phyloP scores from a whole-genome alignment of 2,113 vertebrate genomes.

The Ciconia stormi region DNA sequence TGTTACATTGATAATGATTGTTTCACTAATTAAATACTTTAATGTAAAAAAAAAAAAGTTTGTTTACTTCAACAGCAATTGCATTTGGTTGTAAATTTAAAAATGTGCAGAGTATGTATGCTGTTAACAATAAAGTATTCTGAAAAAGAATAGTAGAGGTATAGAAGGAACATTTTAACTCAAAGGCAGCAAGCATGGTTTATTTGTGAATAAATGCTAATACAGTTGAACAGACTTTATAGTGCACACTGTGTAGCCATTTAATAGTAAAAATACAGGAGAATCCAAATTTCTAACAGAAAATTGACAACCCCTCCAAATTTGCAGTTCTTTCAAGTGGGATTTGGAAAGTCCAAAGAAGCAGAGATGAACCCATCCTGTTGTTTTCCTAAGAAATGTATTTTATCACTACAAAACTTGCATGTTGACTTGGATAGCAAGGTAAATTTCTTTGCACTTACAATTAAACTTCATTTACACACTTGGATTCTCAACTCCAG shows the following conservation, averaged over 20 bases:
- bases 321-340: neutral
- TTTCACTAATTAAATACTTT: conserved; percentile 80
- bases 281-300: neutral
- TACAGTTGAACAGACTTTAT: neutral
- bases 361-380: neutral
- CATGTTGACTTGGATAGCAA: neutral
- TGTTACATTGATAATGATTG: conserved; percentile 79
- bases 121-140: conserved; percentile 41
- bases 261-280: neutral
- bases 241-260: neutral
- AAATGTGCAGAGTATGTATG: conserved; percentile 15
- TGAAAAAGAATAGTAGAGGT: neutral
- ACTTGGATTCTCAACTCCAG: neutral
- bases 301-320: neutral
- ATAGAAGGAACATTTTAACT: neutral
- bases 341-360: neutral
- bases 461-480: neutral
- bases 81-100: conserved; percentile 66
- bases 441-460: neutral
- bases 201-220: neutral
- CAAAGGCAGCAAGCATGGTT: neutral
- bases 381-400: neutral
- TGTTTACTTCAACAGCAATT: conserved; percentile 71
- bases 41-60: conserved; percentile 66
- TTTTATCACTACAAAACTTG: neutral